phyloP scores from a whole-genome alignment of 2,797 vertebrate genomes.

The Cottoperca gobio region DNA sequence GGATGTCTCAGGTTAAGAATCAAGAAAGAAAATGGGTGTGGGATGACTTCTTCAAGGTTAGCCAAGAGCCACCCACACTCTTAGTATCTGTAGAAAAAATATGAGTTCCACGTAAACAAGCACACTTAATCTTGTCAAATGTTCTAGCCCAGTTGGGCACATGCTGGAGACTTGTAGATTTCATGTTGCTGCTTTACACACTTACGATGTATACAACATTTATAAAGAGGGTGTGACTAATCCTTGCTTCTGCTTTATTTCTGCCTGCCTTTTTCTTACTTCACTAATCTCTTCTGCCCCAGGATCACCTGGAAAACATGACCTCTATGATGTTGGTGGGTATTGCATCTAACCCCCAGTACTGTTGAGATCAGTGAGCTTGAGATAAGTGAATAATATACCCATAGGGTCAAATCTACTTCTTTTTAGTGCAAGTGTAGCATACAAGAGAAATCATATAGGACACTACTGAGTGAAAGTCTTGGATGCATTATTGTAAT shows the following conservation, averaged over 20 bases:
- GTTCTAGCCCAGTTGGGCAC: background rate
- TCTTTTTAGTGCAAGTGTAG: background rate
- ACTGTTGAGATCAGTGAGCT: background rate
- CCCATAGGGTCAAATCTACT: background rate
- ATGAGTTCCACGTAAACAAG: background rate
- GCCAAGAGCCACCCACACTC: no score
- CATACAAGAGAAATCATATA: background rate
- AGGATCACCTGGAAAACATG: slow-evolving; percentile 81
- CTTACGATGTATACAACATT: slow-evolving; percentile 8
- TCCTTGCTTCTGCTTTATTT: slow-evolving; percentile 56
- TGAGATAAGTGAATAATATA: background rate
- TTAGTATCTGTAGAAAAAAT: background rate
- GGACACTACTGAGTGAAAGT: background rate
- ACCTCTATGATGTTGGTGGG: slow-evolving; percentile 77
- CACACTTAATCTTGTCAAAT: background rate
- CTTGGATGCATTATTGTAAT: background rate
- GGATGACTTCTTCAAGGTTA: no score
- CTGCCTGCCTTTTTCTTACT: slow-evolving; percentile 42
- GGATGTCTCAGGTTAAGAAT: background rate
- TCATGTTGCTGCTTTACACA: slow-evolving; percentile 16
- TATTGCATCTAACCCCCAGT: slow-evolving; percentile 34
- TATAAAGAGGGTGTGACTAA: slow-evolving; percentile 57
- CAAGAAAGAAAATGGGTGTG: background rate
- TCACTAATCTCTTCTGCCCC: slow-evolving; percentile 63
- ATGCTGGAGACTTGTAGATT: background rate